A percentile compares a stretch with the other conserved stretches of the same genome.
Evolutionary conservation across 2,888 invertebrate genomes (phyloP).

Genomic region (Cynaeus angustus): DNA sequence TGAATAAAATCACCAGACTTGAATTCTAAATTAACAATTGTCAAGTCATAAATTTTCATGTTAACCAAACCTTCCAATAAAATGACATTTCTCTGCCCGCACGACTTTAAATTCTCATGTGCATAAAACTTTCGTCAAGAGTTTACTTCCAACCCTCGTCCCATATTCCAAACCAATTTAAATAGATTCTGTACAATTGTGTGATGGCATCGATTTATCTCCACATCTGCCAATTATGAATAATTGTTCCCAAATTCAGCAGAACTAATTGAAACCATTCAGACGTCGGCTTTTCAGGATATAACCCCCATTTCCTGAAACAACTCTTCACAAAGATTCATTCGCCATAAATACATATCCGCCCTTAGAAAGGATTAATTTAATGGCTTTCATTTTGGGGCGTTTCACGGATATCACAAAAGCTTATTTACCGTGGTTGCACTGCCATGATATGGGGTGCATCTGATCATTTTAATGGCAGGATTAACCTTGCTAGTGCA

Average conservation of each 20-base stretch:
- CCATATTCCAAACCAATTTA: conserved; percentile 38
- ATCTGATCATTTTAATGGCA: conserved; percentile 43
- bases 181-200: conserved; percentile 46
- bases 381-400: conserved; percentile 62
- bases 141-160: conserved; percentile 28
- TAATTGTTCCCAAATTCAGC: conserved; percentile 52
- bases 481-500: conserved; percentile 34
- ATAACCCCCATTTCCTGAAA: conserved; percentile 51
- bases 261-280: conserved; percentile 55
- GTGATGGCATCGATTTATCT: conserved; percentile 46
- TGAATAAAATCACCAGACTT: not conserved
- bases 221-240: conserved; percentile 53
- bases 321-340: conserved; percentile 53
- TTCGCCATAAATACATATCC: conserved; percentile 58
- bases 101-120: conserved; percentile 44
- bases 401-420: conserved; percentile 60
- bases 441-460: conserved; percentile 35
- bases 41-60: conserved; percentile 39
- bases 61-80: conserved; percentile 42
- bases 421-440: conserved; percentile 56
- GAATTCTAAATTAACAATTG: conserved; percentile 33
- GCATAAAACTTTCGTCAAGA: conserved; percentile 35
- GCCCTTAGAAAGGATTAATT: conserved; percentile 63
- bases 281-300: conserved; percentile 46
- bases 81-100: conserved; percentile 31